phyloP scores from a whole-genome alignment of 2,113 vertebrate genomes.

The Gavia stellata region DNA sequence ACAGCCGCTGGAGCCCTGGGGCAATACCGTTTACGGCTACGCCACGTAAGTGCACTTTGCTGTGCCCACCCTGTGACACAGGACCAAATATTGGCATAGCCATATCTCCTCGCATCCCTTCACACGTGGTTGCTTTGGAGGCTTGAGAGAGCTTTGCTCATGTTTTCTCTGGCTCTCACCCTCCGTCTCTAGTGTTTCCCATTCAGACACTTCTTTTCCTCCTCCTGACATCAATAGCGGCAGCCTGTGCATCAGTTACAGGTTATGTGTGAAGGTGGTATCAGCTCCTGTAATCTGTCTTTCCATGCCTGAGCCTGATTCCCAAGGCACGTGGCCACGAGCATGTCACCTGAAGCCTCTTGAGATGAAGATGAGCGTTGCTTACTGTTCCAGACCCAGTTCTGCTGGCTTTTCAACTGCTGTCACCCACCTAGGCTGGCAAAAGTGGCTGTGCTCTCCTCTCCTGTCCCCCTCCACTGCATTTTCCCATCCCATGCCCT shows the following conservation, averaged over 20 bases:
- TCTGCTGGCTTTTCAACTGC: neutral
- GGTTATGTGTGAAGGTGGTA: neutral
- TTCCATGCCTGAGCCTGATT: neutral
- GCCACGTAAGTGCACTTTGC: conserved; percentile 77
- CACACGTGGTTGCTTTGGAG: neutral
- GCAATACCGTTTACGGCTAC: conserved; percentile 87
- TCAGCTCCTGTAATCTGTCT: neutral
- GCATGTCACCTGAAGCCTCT: neutral
- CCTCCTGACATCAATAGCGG: neutral
- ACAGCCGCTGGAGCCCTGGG: conserved; percentile 75
- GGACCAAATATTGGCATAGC: neutral
- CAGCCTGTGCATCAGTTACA: neutral
- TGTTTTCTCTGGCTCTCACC: neutral
- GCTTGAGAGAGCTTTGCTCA: neutral
- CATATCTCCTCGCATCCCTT: neutral
- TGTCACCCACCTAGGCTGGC: neutral
- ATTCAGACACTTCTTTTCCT: neutral
- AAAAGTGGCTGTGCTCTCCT: neutral
- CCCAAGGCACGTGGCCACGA: neutral
- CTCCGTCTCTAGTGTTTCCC: neutral
- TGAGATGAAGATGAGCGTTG: neutral
- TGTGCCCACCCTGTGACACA: accelerated
- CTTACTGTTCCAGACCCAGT: neutral
- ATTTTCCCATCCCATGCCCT: neutral
- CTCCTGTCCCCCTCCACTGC: neutral